Evolutionary conservation across 2,888 invertebrate species (phyloP), one percentile per base, ranked within the genome.

Genomic region (Epistrophe eligans): DNA sequence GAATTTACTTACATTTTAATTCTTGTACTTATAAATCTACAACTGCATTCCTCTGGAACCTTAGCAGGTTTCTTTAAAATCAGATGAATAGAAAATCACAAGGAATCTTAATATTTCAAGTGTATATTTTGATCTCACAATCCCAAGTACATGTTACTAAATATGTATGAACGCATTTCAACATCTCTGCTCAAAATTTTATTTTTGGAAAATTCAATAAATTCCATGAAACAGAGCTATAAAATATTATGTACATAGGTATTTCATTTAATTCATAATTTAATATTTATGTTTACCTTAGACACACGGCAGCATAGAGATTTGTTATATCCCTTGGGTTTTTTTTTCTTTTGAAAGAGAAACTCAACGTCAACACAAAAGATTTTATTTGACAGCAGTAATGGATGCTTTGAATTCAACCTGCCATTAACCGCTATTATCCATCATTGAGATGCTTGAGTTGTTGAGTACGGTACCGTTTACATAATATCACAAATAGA

Each of bases 381-480:
- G 70, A 71, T 35, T 77, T 57, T 71, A 71, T 77, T 83, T 79
- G 79, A 74, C 70, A 74, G 73, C 48, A 62, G 72, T 77, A 83
- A 83, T 77, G 83, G 79, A 83, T 83, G 73, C 66, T 17, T 66
- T 52, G 70, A 45, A 72, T 58, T 77, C 28, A 77, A 64, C 57
- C 77, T 77, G 67, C 77, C 74, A 57, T 57, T 71, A 74, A 64
- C 40, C 55, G 62, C 62, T 67, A 67, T 43, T 73, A 57, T 50
- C 45, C 55, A 71, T 79, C 72, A 57, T 50, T 38, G 50, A 57
- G 48, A 10, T 8, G 50, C 43, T 79, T 79, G 74, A 79, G 64
- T 79, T 70, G 74, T 79, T 79, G 74, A 79, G 79, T 84, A 79
- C 84, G 79, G 84, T 79, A 38, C 28, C n/a, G 79, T 84, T 67